Conservation (phyloP, 2,888 invertebrate genomes). For the Andrena dorsata region DNA sequence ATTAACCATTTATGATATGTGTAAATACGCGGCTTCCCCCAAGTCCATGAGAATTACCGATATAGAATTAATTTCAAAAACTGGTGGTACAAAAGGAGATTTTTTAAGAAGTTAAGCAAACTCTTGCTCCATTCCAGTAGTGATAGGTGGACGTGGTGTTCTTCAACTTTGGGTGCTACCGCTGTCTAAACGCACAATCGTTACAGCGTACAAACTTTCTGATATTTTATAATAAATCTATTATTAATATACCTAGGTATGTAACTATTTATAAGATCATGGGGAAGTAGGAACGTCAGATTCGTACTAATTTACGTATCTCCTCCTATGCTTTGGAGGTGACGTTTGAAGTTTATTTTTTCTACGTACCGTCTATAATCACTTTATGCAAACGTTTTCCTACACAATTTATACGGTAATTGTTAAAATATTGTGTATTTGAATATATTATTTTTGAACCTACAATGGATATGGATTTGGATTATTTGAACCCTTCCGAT, state of each 20-base stretch:
- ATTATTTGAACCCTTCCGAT: background rate
- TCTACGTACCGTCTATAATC: background rate
- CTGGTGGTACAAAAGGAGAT: conserved; percentile 90
- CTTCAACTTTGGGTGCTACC: background rate
- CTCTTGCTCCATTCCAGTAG: too few relatives aligned
- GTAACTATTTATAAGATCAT: too few relatives aligned
- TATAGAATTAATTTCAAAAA: conserved; percentile 91
- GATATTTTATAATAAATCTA: background rate
- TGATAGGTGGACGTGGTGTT: background rate
- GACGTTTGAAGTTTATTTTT: background rate
- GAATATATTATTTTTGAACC: background rate
- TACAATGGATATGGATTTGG: background rate
- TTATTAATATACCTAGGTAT: too few relatives aligned
- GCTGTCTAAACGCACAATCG: background rate
- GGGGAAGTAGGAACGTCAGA: background rate
- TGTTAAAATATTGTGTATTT: too few relatives aligned
- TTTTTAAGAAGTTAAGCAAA: conserved; percentile 69
- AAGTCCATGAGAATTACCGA: conserved; percentile 91
- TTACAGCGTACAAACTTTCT: conserved; percentile 17
- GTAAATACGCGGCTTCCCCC: conserved; percentile 93
- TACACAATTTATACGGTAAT: background rate
- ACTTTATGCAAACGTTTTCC: background rate
- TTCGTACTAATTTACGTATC: background rate
- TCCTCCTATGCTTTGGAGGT: background rate
- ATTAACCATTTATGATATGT: conserved; percentile 99